Evolutionary conservation across 2,113 vertebrate species (phyloP).

Genomic region (Eptesicus fuscus): DNA sequence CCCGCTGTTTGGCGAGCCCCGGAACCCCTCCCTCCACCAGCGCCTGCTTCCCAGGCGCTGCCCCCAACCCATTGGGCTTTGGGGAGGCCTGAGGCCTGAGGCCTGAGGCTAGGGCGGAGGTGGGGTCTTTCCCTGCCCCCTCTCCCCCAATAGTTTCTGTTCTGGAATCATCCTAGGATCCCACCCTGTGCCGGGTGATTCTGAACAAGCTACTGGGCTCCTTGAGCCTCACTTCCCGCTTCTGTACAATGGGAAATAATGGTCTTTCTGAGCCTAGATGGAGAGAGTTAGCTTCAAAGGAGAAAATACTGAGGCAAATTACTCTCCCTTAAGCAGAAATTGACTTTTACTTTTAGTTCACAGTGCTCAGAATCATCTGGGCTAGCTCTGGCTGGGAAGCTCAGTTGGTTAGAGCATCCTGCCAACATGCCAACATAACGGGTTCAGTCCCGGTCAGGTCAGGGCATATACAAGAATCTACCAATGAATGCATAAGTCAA

Average conservation of each 20-base stretch:
- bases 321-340: background rate
- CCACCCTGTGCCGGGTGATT: background rate
- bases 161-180: background rate
- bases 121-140: background rate
- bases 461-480: background rate
- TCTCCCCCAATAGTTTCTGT: background rate
- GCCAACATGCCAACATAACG: background rate
- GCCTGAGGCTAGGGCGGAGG: background rate
- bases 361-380: background rate
- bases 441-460: no score
- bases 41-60: background rate
- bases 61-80: background rate
- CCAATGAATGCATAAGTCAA: background rate
- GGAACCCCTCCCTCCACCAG: background rate
- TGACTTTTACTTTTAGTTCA: background rate
- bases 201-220: background rate
- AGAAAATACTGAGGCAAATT: background rate
- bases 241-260: background rate
- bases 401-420: background rate
- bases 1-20: conserved; percentile 51
- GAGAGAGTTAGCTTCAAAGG: background rate
- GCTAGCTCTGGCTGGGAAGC: background rate
- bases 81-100: background rate
- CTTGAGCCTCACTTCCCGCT: conserved; percentile 15
- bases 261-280: background rate